Conservation (phyloP, 2,113 vertebrate genomes). For the Tauraco erythrolophus region DNA sequence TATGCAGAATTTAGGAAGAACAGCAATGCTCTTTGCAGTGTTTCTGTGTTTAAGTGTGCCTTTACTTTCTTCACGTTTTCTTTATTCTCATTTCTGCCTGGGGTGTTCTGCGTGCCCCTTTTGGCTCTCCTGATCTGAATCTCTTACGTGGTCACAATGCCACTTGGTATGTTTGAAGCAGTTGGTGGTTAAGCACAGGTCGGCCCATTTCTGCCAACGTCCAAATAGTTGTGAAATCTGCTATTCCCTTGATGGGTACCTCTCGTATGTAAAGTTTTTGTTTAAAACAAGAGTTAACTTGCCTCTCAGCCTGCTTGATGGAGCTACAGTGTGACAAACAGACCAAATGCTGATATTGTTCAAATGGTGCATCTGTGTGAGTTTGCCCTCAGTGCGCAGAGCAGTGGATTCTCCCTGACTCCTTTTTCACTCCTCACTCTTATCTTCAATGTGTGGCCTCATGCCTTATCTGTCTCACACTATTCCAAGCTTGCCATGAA, state of each 20-base stretch:
- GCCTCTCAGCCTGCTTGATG: not conserved
- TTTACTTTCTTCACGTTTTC: not conserved
- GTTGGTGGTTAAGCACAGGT: not conserved
- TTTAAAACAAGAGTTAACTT: not conserved
- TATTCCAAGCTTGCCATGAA: not conserved
- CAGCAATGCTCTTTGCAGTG: not conserved
- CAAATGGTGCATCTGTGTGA: not conserved
- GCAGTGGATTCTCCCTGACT: rapidly evolving
- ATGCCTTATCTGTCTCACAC: conserved; percentile 1
- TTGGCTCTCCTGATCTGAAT: not conserved
- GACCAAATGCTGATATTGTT: not conserved
- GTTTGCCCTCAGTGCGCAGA: not conserved
- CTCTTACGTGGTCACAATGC: not conserved
- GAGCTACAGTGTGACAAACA: not conserved
- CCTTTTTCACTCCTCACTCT: not conserved
- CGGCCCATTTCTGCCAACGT: not conserved
- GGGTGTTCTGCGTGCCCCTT: not conserved
- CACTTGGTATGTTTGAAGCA: not conserved
- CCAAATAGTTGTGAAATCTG: not conserved
- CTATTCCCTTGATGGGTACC: not conserved
- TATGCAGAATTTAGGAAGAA: not conserved
- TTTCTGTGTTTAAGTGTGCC: not conserved
- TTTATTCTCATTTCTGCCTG: not conserved
- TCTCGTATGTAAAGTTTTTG: not conserved
- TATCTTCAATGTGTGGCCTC: not conserved